Conservation (phyloP, 2,888 invertebrate genomes). For the Pachydiplax longipennis region DNA sequence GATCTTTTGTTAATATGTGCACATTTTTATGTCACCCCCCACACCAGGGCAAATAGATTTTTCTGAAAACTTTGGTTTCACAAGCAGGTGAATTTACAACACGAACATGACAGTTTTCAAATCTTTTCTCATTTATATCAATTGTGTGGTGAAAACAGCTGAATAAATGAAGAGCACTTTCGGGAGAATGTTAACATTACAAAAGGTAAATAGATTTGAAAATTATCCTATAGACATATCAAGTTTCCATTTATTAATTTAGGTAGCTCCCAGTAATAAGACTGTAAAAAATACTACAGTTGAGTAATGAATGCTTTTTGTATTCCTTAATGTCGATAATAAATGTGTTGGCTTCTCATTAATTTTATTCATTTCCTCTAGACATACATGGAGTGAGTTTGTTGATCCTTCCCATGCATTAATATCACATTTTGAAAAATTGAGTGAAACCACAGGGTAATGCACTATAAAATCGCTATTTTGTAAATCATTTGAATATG, state of each 20-base stretch:
- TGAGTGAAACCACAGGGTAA: no score
- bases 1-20: constrained; percentile 41
- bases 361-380: not conserved
- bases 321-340: constrained; percentile 52
- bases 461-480: no score
- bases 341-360: constrained; percentile 51
- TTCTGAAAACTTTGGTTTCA: constrained; percentile 26
- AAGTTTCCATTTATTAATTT: constrained; percentile 50
- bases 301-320: constrained; percentile 52
- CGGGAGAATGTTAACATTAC: constrained; percentile 46
- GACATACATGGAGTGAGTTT: no score
- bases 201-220: constrained; percentile 45
- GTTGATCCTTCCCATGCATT: no score
- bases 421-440: no score
- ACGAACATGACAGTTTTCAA: constrained; percentile 25
- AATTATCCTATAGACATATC: constrained; percentile 48
- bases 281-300: constrained; percentile 49
- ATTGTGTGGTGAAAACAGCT: constrained; percentile 31
- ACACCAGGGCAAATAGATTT: constrained; percentile 4
- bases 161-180: constrained; percentile 45
- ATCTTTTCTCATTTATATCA: constrained; percentile 33
- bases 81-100: constrained; percentile 17
- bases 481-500: no score
- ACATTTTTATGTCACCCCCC: constrained; percentile 34
- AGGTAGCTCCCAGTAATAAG: constrained; percentile 51